Percentiles rank a stretch among this genome's conserved stretches.
Conservation (phyloP, 2,888 invertebrate genomes). For the Tenthredo mesomela region DNA sequence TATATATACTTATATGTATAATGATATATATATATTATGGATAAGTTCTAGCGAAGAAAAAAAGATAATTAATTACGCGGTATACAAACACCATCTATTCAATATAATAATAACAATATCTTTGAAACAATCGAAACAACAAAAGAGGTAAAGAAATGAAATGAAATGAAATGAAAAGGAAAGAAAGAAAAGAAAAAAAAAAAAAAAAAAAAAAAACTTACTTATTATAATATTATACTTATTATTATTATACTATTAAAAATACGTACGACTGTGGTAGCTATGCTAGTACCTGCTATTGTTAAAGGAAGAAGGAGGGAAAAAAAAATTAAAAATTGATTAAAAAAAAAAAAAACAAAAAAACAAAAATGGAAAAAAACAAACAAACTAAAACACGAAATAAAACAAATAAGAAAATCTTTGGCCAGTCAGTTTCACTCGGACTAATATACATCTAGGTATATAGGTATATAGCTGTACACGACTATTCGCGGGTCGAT, state of each 20-base stretch:
- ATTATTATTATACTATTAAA: slow-evolving; percentile 76
- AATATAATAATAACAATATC: neutral
- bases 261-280: slow-evolving; percentile 79
- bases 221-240: slow-evolving; percentile 50
- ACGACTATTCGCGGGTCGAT: neutral
- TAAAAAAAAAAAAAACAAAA: neutral
- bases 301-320: slow-evolving; percentile 67
- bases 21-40: neutral
- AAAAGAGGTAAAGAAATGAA: neutral
- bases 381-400: neutral
- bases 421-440: slow-evolving; percentile 38
- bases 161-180: neutral
- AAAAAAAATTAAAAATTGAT: slow-evolving; percentile 35
- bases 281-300: slow-evolving; percentile 80
- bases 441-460: slow-evolving; percentile 40
- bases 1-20: too few species aligned
- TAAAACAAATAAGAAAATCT: neutral
- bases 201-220: slow-evolving; percentile 8
- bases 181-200: neutral
- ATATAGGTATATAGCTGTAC: slow-evolving; percentile 4
- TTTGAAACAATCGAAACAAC: slow-evolving; percentile 32
- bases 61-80: slow-evolving; percentile 13
- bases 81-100: neutral
- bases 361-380: slow-evolving; percentile 32
- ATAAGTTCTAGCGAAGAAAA: neutral